A percentile compares a stretch with the other conserved stretches of the same genome.
phyloP scores from a whole-genome alignment of 1,140 invertebrate species.

The Drosophila bocqueti region DNA sequence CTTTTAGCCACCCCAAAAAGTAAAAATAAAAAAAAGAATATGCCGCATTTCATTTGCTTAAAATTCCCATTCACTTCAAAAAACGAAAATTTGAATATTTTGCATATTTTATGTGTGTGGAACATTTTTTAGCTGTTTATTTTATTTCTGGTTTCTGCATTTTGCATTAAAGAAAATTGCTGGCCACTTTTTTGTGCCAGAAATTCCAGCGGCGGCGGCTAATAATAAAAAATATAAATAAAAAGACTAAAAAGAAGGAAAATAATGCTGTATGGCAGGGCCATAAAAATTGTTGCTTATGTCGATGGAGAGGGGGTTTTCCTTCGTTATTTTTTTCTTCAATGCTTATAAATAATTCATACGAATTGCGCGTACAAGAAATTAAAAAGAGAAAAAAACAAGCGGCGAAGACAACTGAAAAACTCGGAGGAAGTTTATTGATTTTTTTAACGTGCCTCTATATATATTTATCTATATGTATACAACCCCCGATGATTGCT shows the following conservation, averaged over 20 bases:
- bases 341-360: slow-evolving; percentile 81
- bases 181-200: slow-evolving; percentile 49
- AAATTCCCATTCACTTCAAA: slow-evolving; percentile 78
- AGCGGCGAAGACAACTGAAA: slow-evolving; percentile 29
- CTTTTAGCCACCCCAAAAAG: slow-evolving; percentile 45
- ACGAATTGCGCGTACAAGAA: slow-evolving; percentile 66
- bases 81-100: slow-evolving; percentile 76
- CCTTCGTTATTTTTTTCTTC: slow-evolving; percentile 25
- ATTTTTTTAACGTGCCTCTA: slow-evolving; percentile 64
- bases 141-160: slow-evolving; percentile 33
- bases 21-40: slow-evolving; percentile 24
- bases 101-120: slow-evolving; percentile 65
- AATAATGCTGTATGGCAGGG: slow-evolving; percentile 52
- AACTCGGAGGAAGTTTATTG: slow-evolving; percentile 71
- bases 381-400: slow-evolving; percentile 62
- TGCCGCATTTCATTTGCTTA: slow-evolving; percentile 75
- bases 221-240: slow-evolving; percentile 73
- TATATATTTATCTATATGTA: not conserved
- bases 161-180: slow-evolving; percentile 68
- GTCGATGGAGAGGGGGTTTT: slow-evolving; percentile 36
- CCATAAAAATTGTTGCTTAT: slow-evolving; percentile 80
- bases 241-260: slow-evolving; percentile 24
- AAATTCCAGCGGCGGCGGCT: slow-evolving; percentile 68
- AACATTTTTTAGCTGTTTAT: slow-evolving; percentile 58
- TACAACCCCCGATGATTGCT: slow-evolving; percentile 33